phyloP scores from a whole-genome alignment of 2,797 vertebrate species.

The Perodicticus potto region DNA sequence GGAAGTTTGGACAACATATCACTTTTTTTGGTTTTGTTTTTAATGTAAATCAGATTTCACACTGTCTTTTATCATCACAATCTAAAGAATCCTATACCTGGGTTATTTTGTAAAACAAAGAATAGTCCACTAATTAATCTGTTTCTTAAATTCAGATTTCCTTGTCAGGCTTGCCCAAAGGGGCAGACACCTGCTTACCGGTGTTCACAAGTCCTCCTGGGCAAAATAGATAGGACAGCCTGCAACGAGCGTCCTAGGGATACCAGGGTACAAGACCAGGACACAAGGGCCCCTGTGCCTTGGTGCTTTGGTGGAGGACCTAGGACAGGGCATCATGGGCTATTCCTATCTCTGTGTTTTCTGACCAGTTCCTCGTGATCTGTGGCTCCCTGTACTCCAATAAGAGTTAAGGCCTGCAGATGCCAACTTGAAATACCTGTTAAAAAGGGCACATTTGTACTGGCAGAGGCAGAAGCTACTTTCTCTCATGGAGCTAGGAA shows the following conservation, averaged over 20 bases:
- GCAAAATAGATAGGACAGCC: neutral
- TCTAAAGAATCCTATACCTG: constrained; percentile 1
- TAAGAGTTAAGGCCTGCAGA: neutral
- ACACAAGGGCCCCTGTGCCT: neutral
- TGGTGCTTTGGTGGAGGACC: neutral
- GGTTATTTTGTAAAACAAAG: constrained; percentile 39
- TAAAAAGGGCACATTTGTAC: neutral
- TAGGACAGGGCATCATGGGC: neutral
- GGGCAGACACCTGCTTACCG: neutral
- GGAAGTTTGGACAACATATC: neutral
- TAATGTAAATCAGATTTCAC: constrained; percentile 23
- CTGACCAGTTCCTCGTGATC: neutral
- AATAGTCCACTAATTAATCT: neutral
- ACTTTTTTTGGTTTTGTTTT: neutral
- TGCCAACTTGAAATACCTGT: neutral
- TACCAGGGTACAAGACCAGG: neutral
- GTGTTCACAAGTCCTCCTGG: neutral
- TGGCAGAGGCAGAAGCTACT: neutral
- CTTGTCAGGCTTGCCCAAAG: neutral
- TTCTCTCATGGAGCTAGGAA: neutral
- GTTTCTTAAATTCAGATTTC: constrained; percentile 38
- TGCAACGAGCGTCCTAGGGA: neutral
- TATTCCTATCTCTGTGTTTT: neutral
- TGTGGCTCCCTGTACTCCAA: neutral
- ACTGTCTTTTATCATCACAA: neutral